Evolutionary conservation across 2,113 vertebrate genomes (phyloP).

Genomic region (Oceanites oceanicus): DNA sequence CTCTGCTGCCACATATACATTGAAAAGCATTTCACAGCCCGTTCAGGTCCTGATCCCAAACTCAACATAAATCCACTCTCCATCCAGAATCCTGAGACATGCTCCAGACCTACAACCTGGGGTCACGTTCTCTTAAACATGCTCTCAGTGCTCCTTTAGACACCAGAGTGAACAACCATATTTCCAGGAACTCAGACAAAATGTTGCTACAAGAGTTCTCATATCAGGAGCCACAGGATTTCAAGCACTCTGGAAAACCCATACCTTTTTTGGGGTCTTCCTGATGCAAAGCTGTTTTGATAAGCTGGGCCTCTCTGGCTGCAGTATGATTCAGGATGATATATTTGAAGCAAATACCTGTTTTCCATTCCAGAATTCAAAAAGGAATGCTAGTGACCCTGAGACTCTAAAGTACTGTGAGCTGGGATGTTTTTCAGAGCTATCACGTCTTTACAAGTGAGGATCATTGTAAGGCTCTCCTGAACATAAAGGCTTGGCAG

Average conservation of each 20-base stretch:
- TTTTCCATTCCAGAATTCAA: neutral
- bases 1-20: neutral
- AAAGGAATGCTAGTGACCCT: neutral
- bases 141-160: neutral
- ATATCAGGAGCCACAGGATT: neutral
- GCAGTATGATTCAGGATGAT: neutral
- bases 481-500: neutral
- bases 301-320: neutral
- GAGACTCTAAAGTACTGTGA: neutral
- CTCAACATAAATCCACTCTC: neutral
- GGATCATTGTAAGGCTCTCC: neutral
- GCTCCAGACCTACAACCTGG: neutral
- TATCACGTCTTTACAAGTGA: neutral
- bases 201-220: neutral
- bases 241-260: neutral
- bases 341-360: neutral
- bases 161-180: neutral
- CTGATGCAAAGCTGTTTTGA: neutral
- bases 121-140: neutral
- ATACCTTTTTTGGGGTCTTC: neutral
- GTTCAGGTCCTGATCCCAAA: neutral
- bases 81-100: neutral
- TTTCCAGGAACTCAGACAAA: neutral
- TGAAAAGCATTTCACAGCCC: neutral
- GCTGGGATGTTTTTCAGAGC: neutral